Evolutionary conservation across 2,888 invertebrate genomes (phyloP).

Genomic region (Athalia circularis): DNA sequence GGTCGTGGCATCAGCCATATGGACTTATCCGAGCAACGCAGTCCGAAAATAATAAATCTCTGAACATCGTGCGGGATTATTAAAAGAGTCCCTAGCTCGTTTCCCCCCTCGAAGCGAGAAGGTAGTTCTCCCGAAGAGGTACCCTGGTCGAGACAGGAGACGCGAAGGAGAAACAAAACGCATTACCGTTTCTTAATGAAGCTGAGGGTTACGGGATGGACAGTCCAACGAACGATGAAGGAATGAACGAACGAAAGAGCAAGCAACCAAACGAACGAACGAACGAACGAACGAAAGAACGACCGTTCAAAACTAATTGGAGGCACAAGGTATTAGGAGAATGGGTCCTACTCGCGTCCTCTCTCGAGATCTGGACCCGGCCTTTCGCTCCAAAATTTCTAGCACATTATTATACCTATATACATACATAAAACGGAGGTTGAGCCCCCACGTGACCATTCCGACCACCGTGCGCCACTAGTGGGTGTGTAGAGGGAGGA

Average conservation of each 20-base stretch:
- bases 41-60: constrained; percentile 74
- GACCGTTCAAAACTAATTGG: constrained; percentile 72
- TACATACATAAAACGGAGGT: constrained; percentile 7
- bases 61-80: constrained; percentile 70
- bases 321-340: constrained; percentile 71
- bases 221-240: constrained; percentile 58
- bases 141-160: constrained; percentile 56
- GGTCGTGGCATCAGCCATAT: constrained; percentile 63
- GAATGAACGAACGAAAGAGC: constrained; percentile 49
- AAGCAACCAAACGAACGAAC: constrained; percentile 49
- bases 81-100: constrained; percentile 68
- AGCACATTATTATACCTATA: neutral
- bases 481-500: constrained; percentile 51
- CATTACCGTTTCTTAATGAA: constrained; percentile 74
- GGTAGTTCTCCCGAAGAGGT: constrained; percentile 49
- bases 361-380: constrained; percentile 16
- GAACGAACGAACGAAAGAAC: constrained; percentile 54
- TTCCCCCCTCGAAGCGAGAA: constrained; percentile 34
- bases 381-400: constrained; percentile 22
- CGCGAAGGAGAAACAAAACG: constrained; percentile 73
- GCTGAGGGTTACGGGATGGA: constrained; percentile 68
- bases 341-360: constrained; percentile 44
- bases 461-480: constrained; percentile 31
- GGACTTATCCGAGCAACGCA: constrained; percentile 67
- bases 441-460: constrained; percentile 27